Base-by-base conservation (phyloP, 2,888 invertebrate genomes). In the Agrypnus murinus region DNA sequence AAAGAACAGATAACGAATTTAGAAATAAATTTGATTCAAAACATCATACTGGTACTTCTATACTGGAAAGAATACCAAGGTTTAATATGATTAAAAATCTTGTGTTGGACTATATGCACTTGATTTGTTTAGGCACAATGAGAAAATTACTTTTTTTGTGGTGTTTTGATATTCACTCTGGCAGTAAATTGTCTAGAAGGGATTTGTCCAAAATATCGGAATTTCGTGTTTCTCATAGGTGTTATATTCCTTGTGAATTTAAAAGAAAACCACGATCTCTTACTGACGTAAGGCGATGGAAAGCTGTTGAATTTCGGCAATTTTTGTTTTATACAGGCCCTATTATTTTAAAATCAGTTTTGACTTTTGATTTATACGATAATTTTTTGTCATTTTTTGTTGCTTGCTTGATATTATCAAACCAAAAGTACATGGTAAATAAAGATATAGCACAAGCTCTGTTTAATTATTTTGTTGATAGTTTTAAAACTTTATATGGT, bases 301-400 rank as follows among this genome's bases (percentile, higher is more conserved):
- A 75, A 60, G 73, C 73, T 17, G 72, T 72, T 8, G 72, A 74
- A 62, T 69, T 57, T 36, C 36, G 70, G 8, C 66, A 53, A 17
- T 72, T 75, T 57, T 62, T 75, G 36, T 48, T 74, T 25, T 75
- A n/a, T n/a, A n/a, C n/a, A n/a, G n/a, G n/a, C n/a, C n/a, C n/a
- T n/a, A n/a, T n/a, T n/a, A n/a, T n/a, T 48, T 43, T 70, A 59
- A 65, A 40, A 50, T 57, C 69, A 45, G 55, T 69, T 48, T 12
- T 73, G 31, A 43, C 45, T 60, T 8, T 48, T 31, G 65, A 65
- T 65, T 25, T 62, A 25, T 71, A 71, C 48, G 43, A n/a, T 69
- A 1, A 71, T 60, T 73, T 73, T 68, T 40, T 64, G 17, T 32
- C 71, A 17, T 43, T 66, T 8, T 46, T 69, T 60, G 71, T 65